These are phyloP conservation scores for Serinus canaria DNA, from an alignment of 2,113 vertebrate genomes.

Conservation along the genomic window DNA sequence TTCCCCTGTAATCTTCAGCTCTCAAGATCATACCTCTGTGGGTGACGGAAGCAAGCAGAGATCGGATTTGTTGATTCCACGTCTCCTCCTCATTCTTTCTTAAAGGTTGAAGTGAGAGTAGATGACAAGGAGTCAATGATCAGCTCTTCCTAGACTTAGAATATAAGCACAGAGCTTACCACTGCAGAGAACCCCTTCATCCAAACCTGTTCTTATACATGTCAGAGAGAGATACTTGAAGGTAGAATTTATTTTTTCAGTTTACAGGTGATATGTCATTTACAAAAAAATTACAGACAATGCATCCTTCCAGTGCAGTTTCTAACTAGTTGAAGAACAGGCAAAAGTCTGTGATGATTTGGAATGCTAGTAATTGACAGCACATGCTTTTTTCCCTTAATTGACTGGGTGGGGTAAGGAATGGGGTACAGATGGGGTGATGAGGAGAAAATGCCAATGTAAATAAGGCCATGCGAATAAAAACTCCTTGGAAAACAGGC, in stretches of 20 bases:
- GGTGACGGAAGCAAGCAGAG: not conserved
- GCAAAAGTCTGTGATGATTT: conserved; percentile 69
- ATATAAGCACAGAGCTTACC: not conserved
- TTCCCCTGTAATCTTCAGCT: not conserved
- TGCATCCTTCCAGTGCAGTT: conserved; percentile 80
- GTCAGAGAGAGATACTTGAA: conserved; percentile 66
- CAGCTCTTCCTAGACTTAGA: not conserved
- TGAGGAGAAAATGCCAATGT: conserved; percentile 54
- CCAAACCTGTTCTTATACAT: conserved; percentile 27
- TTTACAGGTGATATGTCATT: conserved; percentile 80
- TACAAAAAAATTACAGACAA: conserved; percentile 79
- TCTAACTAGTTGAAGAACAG: conserved; percentile 74
- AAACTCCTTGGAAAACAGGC: conserved; percentile 52
- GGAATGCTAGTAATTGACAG: conserved; percentile 73
- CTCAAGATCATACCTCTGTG: not conserved
- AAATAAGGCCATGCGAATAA: conserved; percentile 77
- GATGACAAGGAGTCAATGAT: not conserved
- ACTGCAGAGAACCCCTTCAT: not conserved
- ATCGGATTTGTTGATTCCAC: not conserved
- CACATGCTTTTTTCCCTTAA: conserved; percentile 75
- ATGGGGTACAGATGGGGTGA: not conserved
- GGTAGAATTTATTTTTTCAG: conserved; percentile 80
- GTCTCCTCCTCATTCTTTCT: not conserved
- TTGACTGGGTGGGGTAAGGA: not conserved
- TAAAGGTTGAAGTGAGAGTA: not conserved